These are phyloP conservation scores for Struthio camelus DNA, from an alignment of 2,113 vertebrate species.

Conservation along the genomic window DNA sequence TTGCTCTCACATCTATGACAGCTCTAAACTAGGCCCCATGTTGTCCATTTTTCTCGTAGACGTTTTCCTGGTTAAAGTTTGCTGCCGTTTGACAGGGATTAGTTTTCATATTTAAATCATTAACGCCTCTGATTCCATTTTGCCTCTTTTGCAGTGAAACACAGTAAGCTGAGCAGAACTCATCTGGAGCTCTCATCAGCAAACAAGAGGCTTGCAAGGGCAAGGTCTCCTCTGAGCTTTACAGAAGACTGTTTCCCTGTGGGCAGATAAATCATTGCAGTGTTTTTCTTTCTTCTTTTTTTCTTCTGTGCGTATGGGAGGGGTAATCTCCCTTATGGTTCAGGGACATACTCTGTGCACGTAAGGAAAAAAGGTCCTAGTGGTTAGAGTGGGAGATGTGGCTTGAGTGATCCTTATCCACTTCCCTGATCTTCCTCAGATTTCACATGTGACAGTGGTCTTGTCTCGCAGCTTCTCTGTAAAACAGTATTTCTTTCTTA, in stretches of 20 bases:
- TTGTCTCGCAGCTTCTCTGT: neutral
- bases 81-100: neutral
- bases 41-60: neutral
- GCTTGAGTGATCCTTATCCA: neutral
- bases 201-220: slow-evolving; percentile 61
- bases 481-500: neutral
- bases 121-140: slow-evolving; percentile 36
- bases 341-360: neutral
- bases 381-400: neutral
- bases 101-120: neutral
- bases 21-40: neutral
- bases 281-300: slow-evolving; percentile 58
- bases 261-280: slow-evolving; percentile 66
- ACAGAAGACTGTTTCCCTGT: slow-evolving; percentile 54
- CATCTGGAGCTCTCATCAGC: slow-evolving; percentile 58
- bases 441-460: neutral
- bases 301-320: neutral
- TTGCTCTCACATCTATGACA: neutral
- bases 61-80: slow-evolving; percentile 18
- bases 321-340: slow-evolving; percentile 19
- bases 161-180: neutral
- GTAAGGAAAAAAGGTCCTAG: neutral
- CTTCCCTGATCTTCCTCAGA: slow-evolving; percentile 29
- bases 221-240: slow-evolving; percentile 62
- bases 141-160: slow-evolving; percentile 29